A percentile compares a stretch with the other conserved stretches of the same genome.
phyloP scores from a whole-genome alignment of 2,797 vertebrate genomes.

The Carduelis carduelis region DNA sequence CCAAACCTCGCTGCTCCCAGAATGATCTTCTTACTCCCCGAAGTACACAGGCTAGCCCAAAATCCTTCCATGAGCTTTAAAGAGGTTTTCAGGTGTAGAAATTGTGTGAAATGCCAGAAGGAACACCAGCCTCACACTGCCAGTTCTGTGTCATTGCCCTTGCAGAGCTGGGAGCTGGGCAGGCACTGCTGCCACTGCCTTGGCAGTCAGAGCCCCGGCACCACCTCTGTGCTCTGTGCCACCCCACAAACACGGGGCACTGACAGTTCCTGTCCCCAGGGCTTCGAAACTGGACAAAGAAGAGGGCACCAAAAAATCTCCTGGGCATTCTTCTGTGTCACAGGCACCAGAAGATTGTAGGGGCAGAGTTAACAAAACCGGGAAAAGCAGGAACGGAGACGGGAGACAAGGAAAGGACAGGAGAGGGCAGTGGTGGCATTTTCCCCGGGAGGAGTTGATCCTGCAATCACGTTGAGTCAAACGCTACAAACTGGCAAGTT shows the following conservation, averaged over 20 bases:
- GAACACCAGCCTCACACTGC: fast-evolving
- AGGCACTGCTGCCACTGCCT: neutral
- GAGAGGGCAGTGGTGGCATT: constrained; percentile 62
- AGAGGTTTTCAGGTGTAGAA: neutral
- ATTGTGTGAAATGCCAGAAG: neutral
- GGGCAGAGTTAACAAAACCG: neutral
- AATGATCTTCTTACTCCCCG: neutral
- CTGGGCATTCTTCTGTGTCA: neutral
- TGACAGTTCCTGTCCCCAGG: neutral
- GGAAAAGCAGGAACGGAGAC: neutral
- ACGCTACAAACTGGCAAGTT: neutral
- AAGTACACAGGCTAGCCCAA: neutral
- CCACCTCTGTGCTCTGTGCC: neutral
- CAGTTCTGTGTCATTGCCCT: fast-evolving
- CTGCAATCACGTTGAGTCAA: neutral
- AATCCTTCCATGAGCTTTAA: neutral
- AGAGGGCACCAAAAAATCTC: neutral
- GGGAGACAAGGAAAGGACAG: constrained; percentile 35
- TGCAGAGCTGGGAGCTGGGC: neutral
- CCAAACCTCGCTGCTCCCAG: neutral
- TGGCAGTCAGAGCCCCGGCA: neutral
- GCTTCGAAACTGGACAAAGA: neutral
- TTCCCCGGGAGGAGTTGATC: constrained; percentile 5
- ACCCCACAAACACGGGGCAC: neutral
- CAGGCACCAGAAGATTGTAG: neutral